A percentile compares a stretch with the other conserved stretches of the same genome.
Conservation (phyloP, 2,888 invertebrate genomes). For the Pseudococcus viburni region DNA sequence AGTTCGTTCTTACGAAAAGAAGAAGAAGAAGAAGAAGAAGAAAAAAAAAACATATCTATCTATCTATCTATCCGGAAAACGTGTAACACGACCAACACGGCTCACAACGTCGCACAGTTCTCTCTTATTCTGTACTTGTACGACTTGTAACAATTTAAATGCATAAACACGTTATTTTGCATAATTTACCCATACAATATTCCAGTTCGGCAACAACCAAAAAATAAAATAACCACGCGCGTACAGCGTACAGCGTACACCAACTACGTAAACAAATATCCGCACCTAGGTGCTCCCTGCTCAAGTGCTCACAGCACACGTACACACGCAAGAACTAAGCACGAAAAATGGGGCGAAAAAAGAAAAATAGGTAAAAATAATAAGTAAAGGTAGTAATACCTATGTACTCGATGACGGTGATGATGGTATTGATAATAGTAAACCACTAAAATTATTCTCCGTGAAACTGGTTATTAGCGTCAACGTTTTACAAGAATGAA, state of each 20-base stretch:
- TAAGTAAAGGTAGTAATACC: constrained; percentile 24
- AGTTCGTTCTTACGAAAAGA: constrained; percentile 19
- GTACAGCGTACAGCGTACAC: neutral
- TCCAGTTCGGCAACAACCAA: constrained; percentile 53
- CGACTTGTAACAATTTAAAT: constrained; percentile 60
- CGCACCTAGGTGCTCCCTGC: neutral
- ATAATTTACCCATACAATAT: constrained; percentile 64
- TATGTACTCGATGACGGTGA: neutral
- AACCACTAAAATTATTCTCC: constrained; percentile 47
- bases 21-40: neutral
- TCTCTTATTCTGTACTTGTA: constrained; percentile 8
- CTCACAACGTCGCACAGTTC: constrained; percentile 20
- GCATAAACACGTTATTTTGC: constrained; percentile 61
- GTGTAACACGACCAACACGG: neutral
- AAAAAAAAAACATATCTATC: neutral
- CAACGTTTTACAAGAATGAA: constrained; percentile 57
- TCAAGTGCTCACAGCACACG: too few relatives aligned
- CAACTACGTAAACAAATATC: neutral
- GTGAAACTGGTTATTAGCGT: constrained; percentile 62
- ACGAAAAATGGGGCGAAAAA: neutral
- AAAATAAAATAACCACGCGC: neutral
- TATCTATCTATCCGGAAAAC: neutral
- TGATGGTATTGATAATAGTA: neutral
- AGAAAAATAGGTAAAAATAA: neutral
- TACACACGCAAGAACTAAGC: neutral